A percentile compares a stretch with the other conserved stretches of the same genome.
These are phyloP conservation scores for Eupithecia subfuscata DNA, from an alignment of 2,888 invertebrate genomes.

Conservation along the genomic window DNA sequence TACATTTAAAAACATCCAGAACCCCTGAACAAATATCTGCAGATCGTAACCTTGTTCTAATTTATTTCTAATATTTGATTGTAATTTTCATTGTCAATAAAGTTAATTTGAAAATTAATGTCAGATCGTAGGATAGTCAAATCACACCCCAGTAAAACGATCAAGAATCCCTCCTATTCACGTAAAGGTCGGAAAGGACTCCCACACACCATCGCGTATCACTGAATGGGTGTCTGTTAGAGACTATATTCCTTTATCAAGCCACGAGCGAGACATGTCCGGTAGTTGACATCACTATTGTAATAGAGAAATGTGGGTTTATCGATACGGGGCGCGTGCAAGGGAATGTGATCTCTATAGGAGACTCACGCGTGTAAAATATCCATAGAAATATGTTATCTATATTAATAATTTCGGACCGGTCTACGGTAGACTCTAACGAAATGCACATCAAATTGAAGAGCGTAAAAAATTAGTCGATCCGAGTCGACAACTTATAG, in stretches of 20 bases:
- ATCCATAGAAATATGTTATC: too few relatives aligned
- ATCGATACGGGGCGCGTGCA: conserved; percentile 7
- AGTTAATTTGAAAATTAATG: neutral
- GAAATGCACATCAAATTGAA: too few relatives aligned
- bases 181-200: conserved; percentile 5
- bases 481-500: too few relatives aligned
- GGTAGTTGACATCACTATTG: conserved; percentile 21
- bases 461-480: too few relatives aligned
- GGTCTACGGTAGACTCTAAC: too few relatives aligned
- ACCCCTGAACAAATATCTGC: too few relatives aligned
- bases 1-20: too few relatives aligned
- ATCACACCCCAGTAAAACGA: neutral
- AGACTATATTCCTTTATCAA: conserved; percentile 18
- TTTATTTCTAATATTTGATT: too few relatives aligned
- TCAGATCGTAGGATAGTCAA: neutral
- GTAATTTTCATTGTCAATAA: too few relatives aligned
- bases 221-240: conserved; percentile 4
- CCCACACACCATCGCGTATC: conserved; percentile 1
- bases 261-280: conserved; percentile 20
- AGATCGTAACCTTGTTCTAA: too few relatives aligned
- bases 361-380: neutral
- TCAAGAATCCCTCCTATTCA: conserved; percentile 4
- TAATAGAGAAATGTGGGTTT: conserved; percentile 14
- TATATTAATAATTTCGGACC: too few relatives aligned
- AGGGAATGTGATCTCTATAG: neutral